phyloP scores from a whole-genome alignment of 2,797 vertebrate genomes.

The Cyclopterus lumpus region DNA sequence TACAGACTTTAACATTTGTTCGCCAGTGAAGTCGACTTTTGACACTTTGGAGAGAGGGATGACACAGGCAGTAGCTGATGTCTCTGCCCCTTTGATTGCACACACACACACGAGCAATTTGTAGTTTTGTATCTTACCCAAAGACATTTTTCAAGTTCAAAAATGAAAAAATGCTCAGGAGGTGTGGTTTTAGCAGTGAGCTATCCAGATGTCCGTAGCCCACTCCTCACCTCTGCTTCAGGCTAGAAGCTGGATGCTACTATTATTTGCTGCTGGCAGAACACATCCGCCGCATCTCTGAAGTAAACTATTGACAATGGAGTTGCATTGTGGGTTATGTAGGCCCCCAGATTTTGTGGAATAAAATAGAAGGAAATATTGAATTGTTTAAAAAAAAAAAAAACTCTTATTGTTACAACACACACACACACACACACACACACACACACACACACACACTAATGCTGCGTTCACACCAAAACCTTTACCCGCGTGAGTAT shows the following conservation, averaged over 20 bases:
- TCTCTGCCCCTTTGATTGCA: background rate
- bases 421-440: too few species aligned
- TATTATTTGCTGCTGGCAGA: background rate
- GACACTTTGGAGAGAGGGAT: too few species aligned
- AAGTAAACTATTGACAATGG: background rate
- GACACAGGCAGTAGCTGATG: too few species aligned
- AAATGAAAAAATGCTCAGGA: background rate
- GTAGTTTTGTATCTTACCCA: background rate
- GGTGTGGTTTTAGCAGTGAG: too few species aligned
- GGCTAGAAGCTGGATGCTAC: background rate
- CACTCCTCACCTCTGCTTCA: background rate
- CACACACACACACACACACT: too few species aligned
- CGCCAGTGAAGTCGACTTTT: too few species aligned
- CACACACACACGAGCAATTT: background rate
- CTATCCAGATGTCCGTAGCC: too few species aligned
- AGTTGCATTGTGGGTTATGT: background rate
- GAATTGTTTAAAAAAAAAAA: too few species aligned
- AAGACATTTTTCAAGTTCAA: background rate
- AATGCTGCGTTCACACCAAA: too few species aligned
- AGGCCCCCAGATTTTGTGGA: background rate
- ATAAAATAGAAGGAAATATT: background rate
- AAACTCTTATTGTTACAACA: too few species aligned
- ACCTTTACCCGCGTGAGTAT: too few species aligned
- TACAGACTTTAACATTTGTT: too few species aligned
- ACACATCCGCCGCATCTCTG: background rate